Evolutionary conservation across 2,113 vertebrate genomes (phyloP), one percentile per base, ranked within the genome.

Genomic region (Athene noctua): DNA sequence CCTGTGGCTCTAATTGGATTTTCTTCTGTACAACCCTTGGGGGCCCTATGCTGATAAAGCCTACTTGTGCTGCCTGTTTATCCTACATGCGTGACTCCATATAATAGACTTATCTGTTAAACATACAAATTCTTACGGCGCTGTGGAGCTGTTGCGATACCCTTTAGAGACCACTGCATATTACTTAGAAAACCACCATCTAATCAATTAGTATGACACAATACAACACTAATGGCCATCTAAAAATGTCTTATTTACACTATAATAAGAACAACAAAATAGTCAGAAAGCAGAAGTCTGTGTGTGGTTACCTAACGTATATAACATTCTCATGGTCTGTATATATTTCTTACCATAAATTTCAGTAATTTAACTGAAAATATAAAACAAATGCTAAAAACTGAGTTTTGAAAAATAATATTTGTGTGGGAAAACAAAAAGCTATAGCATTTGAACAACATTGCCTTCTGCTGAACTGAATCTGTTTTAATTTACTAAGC

Each of bases 1-100:
- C 96, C 97, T 74, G 91, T 61, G 95, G 97, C 94, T 97, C 92
- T 98, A 98, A 98, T 98, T 98, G 98, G 97, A 97, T 98, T 98
- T 98, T 96, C 83, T 84, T 92, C 82, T 95, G 90, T 92, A 83
- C 88, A 96, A 46, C 83, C 63, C 93, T 93, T 86, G 73, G 92
- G 85, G 93, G 78, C 84, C 93, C 92, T 96, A 52, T 1, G 34
- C 97, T 96, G 97, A 96, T 97, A 97, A 98, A 98, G 94, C 75
- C 93, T 96, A 51, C 93, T 95, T 91, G 96, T 96, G 92, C 83
- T 95, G 95, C 95, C 92, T 88, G 71, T 96, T 98, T 97, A 95
- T 98, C 98, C 96, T 95, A 95, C 95, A 67, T 16, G 72, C 59
- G 71, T 97, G 96, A 94, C 80, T 98, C 90, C 87, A 62, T 49